phyloP scores from a whole-genome alignment of 2,797 vertebrate genomes.

The Falco peregrinus region DNA sequence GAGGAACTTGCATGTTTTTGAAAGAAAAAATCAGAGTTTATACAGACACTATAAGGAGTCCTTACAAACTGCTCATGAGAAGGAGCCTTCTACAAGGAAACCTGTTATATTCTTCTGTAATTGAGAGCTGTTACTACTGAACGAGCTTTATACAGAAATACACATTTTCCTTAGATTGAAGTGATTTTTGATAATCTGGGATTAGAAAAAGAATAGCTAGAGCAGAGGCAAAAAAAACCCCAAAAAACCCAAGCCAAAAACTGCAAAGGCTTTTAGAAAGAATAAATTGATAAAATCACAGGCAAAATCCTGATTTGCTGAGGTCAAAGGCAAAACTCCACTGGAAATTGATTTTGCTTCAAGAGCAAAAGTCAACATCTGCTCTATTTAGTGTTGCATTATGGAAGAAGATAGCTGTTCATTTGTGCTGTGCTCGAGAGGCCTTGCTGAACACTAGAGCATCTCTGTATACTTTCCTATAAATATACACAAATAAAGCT shows the following conservation, averaged over 20 bases:
- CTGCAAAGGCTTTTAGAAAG: not conserved
- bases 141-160: not conserved
- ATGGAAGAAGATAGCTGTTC: not conserved
- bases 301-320: not conserved
- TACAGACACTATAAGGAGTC: not conserved
- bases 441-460: not conserved
- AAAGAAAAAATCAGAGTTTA: not conserved
- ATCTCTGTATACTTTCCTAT: not conserved
- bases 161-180: not conserved
- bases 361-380: conserved; percentile 15
- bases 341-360: conserved; percentile 22
- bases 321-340: conserved; percentile 29
- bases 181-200: not conserved
- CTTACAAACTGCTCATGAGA: not conserved
- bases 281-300: conserved; percentile 4
- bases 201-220: conserved; percentile 2
- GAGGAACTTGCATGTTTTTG: not conserved
- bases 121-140: not conserved
- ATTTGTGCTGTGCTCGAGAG: not conserved
- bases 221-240: not conserved
- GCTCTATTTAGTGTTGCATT: not conserved
- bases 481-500: not conserved
- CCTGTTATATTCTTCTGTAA: not conserved
- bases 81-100: not conserved
- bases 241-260: not conserved